Evolutionary conservation across 2,797 vertebrate species (phyloP).

Genomic region (Fistularia tabacaria): DNA sequence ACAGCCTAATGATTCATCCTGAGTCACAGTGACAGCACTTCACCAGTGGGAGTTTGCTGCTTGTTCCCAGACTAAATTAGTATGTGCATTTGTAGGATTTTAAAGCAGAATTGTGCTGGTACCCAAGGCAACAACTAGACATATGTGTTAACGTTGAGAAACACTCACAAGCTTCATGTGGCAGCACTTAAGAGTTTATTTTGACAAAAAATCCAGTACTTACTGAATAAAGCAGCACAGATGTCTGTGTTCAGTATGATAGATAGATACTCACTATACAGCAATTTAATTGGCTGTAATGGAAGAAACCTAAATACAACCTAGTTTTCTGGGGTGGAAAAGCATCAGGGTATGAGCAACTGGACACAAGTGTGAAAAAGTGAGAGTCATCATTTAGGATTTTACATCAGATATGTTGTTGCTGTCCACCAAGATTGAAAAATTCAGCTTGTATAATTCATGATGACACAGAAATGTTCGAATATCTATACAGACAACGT

Average conservation of each 20-base stretch:
- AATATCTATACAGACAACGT: slow-evolving; percentile 45
- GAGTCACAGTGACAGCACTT: slow-evolving; percentile 25
- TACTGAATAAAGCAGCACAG: slow-evolving; percentile 51
- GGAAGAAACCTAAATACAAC: slow-evolving; percentile 43
- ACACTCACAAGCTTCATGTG: slow-evolving; percentile 7
- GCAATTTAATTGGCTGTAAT: slow-evolving; percentile 24
- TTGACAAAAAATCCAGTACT: slow-evolving; percentile 66
- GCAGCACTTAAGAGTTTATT: slow-evolving; percentile 68
- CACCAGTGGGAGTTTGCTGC: slow-evolving; percentile 32
- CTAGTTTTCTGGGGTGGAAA: slow-evolving; percentile 23
- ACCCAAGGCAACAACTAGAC: too few relatives aligned
- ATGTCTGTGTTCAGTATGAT: slow-evolving; percentile 31
- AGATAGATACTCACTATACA: slow-evolving; percentile 22
- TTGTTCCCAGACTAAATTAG: neutral
- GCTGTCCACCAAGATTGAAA: slow-evolving; percentile 57
- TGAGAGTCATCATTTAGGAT: slow-evolving; percentile 36
- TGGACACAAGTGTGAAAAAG: slow-evolving; percentile 30
- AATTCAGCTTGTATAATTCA: slow-evolving; percentile 37
- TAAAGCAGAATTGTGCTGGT: neutral
- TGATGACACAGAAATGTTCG: slow-evolving; percentile 47
- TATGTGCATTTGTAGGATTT: neutral
- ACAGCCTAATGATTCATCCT: slow-evolving; percentile 29
- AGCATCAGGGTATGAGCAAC: slow-evolving; percentile 35
- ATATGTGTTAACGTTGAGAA: neutral
- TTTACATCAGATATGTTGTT: slow-evolving; percentile 44